phyloP scores from a whole-genome alignment of 2,888 invertebrate genomes.

The Lasius fuliginosus region DNA sequence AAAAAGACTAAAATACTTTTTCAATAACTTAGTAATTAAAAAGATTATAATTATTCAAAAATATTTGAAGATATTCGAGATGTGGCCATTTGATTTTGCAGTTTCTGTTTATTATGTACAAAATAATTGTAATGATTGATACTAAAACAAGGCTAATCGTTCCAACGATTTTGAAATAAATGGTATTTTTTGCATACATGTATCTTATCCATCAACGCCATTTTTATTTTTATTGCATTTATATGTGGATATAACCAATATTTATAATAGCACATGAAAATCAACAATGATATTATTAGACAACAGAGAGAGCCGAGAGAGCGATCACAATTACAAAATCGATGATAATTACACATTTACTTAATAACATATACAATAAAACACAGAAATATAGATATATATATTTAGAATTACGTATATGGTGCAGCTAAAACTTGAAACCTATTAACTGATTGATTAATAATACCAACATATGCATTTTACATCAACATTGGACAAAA shows the following conservation, averaged over 20 bases:
- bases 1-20: neutral
- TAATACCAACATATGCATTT: conserved; percentile 21
- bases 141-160: neutral
- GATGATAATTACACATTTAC: conserved; percentile 21
- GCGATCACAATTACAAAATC: conserved; percentile 1
- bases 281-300: conserved; percentile 17
- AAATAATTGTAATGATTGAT: conserved; percentile 13
- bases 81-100: conserved; percentile 40
- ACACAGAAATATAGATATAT: conserved; percentile 10
- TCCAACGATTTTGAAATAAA: conserved; percentile 33
- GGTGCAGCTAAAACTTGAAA: neutral
- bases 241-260: conserved; percentile 19
- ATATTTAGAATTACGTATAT: conserved; percentile 34
- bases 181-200: conserved; percentile 30
- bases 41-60: conserved; percentile 30
- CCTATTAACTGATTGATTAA: conserved; percentile 19
- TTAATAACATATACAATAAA: conserved; percentile 20
- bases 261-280: conserved; percentile 4
- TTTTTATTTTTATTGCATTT: conserved; percentile 22
- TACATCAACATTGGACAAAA: conserved; percentile 16
- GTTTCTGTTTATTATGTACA: conserved; percentile 21
- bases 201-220: conserved; percentile 5
- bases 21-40: neutral
- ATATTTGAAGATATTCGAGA: conserved; percentile 35
- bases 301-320: conserved; percentile 11